phyloP scores from a whole-genome alignment of 2,113 vertebrate species.

The Cololabis saira region DNA sequence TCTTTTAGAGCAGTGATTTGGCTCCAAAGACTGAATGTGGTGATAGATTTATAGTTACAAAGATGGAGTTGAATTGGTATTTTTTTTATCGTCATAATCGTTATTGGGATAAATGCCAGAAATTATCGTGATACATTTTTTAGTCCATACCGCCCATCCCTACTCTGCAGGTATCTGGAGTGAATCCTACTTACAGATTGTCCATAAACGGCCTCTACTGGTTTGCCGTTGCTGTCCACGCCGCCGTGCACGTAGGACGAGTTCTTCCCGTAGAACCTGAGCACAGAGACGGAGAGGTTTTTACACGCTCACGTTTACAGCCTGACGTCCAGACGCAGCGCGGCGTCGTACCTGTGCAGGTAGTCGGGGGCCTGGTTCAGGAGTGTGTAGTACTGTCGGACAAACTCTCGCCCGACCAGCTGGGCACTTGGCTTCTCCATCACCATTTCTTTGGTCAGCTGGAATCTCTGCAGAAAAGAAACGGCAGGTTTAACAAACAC shows the following conservation, averaged over 20 bases:
- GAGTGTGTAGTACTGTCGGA: conserved; percentile 99
- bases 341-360: conserved; percentile 92
- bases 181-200: conserved; percentile 86
- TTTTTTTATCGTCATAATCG: too few relatives aligned
- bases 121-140: too few relatives aligned
- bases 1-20: too few relatives aligned
- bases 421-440: conserved; percentile 99
- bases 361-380: conserved; percentile 98
- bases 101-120: too few relatives aligned
- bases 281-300: neutral
- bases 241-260: conserved; percentile 98
- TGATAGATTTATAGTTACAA: too few relatives aligned
- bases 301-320: neutral
- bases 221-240: conserved; percentile 94
- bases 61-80: too few relatives aligned
- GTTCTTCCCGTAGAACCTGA: conserved; percentile 98
- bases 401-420: conserved; percentile 99
- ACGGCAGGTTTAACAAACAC: neutral
- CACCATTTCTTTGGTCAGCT: conserved; percentile 99
- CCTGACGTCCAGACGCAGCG: too few relatives aligned
- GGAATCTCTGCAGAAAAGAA: conserved; percentile 66
- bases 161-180: too few relatives aligned
- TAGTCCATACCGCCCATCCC: too few relatives aligned
- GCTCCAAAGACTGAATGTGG: too few relatives aligned
- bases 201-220: conserved; percentile 93